A percentile compares a stretch with the other conserved stretches of the same genome.
Evolutionary conservation across 2,888 invertebrate species (phyloP).

Genomic region (Fragum sueziense): DNA sequence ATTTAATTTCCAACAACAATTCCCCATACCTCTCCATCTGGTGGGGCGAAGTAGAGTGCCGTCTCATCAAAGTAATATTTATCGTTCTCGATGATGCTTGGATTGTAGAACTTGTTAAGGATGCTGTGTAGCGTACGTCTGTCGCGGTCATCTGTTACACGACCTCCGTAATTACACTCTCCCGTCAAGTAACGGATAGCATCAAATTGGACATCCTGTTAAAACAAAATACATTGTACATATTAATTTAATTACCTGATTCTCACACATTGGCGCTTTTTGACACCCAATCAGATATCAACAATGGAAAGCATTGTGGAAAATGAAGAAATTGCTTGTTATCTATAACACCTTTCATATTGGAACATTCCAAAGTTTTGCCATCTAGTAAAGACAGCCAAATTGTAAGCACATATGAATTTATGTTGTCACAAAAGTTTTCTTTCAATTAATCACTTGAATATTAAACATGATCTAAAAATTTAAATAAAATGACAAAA

Average conservation of each 20-base stretch:
- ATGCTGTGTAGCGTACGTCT: slow-evolving; percentile 83
- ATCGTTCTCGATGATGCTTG: slow-evolving; percentile 76
- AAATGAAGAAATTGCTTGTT: background rate
- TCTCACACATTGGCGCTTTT: no score
- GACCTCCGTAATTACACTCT: slow-evolving; percentile 84
- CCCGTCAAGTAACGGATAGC: slow-evolving; percentile 84
- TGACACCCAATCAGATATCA: no score
- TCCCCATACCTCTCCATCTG: slow-evolving; percentile 79
- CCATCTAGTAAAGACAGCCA: no score
- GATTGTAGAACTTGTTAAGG: slow-evolving; percentile 82
- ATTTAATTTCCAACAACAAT: no score
- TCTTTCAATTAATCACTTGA: no score
- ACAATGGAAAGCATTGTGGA: background rate
- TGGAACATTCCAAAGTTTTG: no score
- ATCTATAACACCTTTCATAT: no score
- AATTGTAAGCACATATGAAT: no score
- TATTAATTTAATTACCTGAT: no score
- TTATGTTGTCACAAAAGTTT: background rate
- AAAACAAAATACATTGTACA: no score
- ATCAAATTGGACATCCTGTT: slow-evolving; percentile 82
- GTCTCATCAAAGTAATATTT: slow-evolving; percentile 81
- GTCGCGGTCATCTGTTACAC: slow-evolving; percentile 84
- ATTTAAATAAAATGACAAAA: no score
- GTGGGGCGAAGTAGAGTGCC: slow-evolving; percentile 80
- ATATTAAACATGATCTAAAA: no score